A percentile compares a stretch with the other conserved stretches of the same genome.
Conservation (phyloP, 2,888 invertebrate species). For the Campoletis raptor region DNA sequence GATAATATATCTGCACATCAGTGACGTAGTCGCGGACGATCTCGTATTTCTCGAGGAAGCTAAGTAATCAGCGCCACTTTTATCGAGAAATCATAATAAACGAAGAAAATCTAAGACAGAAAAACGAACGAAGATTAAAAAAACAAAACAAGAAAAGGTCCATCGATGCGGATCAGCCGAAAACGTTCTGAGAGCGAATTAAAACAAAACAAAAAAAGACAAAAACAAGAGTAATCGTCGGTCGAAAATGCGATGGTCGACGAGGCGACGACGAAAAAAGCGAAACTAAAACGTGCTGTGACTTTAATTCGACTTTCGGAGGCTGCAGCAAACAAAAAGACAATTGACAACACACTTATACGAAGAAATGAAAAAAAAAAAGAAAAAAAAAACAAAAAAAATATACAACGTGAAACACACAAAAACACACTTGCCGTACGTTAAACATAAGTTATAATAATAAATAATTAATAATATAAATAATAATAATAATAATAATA, state of each 20-base stretch:
- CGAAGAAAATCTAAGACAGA: constrained; percentile 32
- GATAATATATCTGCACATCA: constrained; percentile 98
- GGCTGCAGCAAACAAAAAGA: constrained; percentile 70
- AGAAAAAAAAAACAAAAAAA: constrained; percentile 16
- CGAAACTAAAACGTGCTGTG: constrained; percentile 77
- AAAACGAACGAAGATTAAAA: constrained; percentile 9
- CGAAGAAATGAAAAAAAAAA: constrained; percentile 15
- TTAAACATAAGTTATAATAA: constrained; percentile 39
- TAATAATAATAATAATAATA: constrained; percentile 51
- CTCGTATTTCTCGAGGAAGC: constrained; percentile 88
- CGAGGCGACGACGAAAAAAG: constrained; percentile 38
- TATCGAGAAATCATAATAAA: constrained; percentile 57
- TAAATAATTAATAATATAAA: constrained; percentile 41
- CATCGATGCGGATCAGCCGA: constrained; percentile 57
- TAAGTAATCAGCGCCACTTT: constrained; percentile 75
- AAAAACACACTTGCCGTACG: constrained; percentile 65
- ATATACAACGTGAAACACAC: constrained; percentile 22
- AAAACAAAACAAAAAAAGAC: constrained; percentile 27
- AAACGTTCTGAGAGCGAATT: constrained; percentile 68
- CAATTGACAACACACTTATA: constrained; percentile 35
- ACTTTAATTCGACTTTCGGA: constrained; percentile 77
- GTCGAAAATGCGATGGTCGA: constrained; percentile 23
- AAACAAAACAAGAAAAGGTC: constrained; percentile 41
- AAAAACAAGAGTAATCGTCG: constrained; percentile 35
- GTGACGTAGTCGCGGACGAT: constrained; percentile 97